phyloP scores from a whole-genome alignment of 2,113 vertebrate species.

The Phalacrocorax pelagicus region DNA sequence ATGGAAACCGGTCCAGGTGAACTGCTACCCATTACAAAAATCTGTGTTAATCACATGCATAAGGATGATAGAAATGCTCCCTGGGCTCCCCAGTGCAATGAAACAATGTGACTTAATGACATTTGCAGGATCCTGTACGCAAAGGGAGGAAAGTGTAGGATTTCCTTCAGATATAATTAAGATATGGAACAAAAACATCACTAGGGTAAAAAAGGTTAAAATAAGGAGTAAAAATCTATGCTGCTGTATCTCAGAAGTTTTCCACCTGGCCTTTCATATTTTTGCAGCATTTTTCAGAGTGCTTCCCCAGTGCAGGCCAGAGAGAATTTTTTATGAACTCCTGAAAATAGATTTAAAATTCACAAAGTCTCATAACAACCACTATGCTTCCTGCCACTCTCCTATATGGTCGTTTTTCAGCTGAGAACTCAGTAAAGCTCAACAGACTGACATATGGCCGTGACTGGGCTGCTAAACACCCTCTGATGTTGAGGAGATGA shows the following conservation, averaged over 20 bases:
- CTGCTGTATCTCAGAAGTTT: constrained; percentile 1
- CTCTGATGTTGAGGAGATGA: background rate
- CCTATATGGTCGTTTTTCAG: constrained; percentile 24
- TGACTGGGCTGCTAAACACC: constrained; percentile 34
- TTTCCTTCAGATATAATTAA: constrained; percentile 49
- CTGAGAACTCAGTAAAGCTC: constrained; percentile 23
- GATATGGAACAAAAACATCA: background rate
- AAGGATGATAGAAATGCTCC: background rate
- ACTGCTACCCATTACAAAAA: constrained; percentile 7
- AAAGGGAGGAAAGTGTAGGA: constrained; percentile 5
- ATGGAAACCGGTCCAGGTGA: constrained; percentile 32
- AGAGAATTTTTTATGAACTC: constrained; percentile 67
- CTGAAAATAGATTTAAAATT: constrained; percentile 66
- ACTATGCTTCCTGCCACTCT: constrained; percentile 30
- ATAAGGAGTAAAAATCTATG: background rate
- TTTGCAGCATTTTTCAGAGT: constrained; percentile 25
- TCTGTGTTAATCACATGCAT: constrained; percentile 25
- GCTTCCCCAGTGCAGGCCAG: background rate
- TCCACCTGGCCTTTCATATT: constrained; percentile 28
- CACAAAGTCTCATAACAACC: constrained; percentile 43
- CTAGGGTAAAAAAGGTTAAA: constrained; percentile 6
- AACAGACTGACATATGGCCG: background rate
- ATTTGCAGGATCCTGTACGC: background rate
- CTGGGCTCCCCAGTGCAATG: background rate
- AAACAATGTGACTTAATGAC: constrained; percentile 32